Conservation (phyloP, 2,797 vertebrate species). For the Lepilemur septentrionalis region DNA sequence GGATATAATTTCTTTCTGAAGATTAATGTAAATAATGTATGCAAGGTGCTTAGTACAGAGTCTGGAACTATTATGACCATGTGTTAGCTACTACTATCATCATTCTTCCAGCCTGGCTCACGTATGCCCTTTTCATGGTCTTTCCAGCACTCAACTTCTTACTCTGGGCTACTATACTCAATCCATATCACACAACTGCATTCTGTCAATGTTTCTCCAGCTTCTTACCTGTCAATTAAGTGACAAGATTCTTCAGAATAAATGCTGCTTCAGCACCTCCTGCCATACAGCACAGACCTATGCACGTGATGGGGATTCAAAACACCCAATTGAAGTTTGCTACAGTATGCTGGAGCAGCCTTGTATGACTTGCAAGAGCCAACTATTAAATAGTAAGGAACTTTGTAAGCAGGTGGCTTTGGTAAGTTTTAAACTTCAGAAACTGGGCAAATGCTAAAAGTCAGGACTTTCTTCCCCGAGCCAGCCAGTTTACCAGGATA, state of each 20-base stretch:
- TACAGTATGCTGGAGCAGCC: neutral
- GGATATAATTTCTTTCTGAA: neutral
- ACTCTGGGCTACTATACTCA: neutral
- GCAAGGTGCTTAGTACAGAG: neutral
- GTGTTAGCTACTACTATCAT: neutral
- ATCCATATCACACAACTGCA: neutral
- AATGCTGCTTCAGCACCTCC: neutral
- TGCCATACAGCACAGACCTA: neutral
- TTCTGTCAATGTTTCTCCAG: slow-evolving; percentile 12
- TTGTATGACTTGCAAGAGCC: neutral
- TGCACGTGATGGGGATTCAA: slow-evolving; percentile 29
- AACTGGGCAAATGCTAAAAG: slow-evolving; percentile 13
- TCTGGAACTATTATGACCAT: neutral
- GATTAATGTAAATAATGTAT: neutral
- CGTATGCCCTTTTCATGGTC: neutral
- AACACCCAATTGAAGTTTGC: neutral
- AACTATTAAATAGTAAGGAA: neutral
- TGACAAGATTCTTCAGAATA: neutral
- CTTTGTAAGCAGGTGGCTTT: neutral
- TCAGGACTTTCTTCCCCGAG: neutral
- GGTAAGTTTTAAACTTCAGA: slow-evolving; percentile 10
- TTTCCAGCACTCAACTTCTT: neutral
- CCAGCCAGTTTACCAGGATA: neutral
- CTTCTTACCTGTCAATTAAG: neutral
- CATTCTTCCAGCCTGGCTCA: neutral